Evolutionary conservation across 2,888 invertebrate species (phyloP), one percentile per base, ranked within the genome.

Genomic region (Erpobdella octoculata): DNA sequence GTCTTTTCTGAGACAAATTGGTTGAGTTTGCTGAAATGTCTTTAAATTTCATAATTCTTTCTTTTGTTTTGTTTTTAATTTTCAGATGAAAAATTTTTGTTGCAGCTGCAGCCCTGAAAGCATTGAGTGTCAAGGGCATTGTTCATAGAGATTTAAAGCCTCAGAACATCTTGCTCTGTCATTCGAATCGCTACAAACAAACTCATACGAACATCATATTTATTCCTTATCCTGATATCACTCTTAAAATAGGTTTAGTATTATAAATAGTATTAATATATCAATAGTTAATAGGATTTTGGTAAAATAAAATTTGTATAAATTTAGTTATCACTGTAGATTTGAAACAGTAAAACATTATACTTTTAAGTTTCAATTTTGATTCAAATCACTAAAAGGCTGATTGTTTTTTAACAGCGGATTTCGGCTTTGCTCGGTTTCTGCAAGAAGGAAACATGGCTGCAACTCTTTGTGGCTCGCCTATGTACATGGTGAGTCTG

Each of bases 361-460:
- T n/a, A n/a, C n/a, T n/a, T n/a, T n/a, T n/a, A n/a, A n/a, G n/a
- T n/a, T n/a, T n/a, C n/a, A n/a, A n/a, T 18, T 41, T 41, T 41
- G 18, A 9, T 12, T 41, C 41, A 12, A 41, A 41, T 41, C 21
- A 53, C 53, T 25, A 5, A 8, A 12, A 4, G 21, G 1, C 21
- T 25, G 28, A 25, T 53, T 33, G n/a, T 73, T 53, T 48, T 68
- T 61, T 78, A 78, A 25, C 79, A 91, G 96, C 96, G 81, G 98
- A 98, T 86, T 98, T 99, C 86, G 98, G 98, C 68, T 98, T 98
- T 86, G 98, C 98, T 70, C 88, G 98, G 82, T 97, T 98, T 85
- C 87, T 99, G 64, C 91, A 93, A 85, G 97, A 97, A 83, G 98
- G 98, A 75, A 95, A 94, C 71, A 99, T 98, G 98, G 98, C 98